phyloP scores from a whole-genome alignment of 2,888 invertebrate species.

The Noctua janthina region DNA sequence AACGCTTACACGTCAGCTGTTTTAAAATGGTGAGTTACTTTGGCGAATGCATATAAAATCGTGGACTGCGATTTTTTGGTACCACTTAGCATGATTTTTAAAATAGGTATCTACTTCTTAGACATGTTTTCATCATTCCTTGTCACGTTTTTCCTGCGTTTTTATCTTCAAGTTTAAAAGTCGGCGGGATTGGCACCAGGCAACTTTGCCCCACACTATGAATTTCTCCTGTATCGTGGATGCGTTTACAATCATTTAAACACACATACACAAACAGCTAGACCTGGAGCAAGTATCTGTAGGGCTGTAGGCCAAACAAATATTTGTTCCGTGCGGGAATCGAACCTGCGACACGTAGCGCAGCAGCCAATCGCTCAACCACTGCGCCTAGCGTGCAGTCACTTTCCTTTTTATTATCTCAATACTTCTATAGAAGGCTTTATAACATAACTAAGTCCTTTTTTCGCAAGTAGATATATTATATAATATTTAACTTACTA shows the following conservation, averaged over 20 bases:
- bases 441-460: not conserved
- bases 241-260: not conserved
- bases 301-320: not conserved
- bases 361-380: not conserved
- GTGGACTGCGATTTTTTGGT: not conserved
- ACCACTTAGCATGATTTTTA: not conserved
- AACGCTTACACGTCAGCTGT: constrained; percentile 12
- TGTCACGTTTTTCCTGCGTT: not conserved
- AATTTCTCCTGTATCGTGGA: not conserved
- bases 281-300: not conserved
- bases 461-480: not conserved
- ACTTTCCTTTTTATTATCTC: not conserved
- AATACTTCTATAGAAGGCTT: not conserved
- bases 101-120: not conserved
- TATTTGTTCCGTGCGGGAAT: not conserved
- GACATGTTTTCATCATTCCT: not conserved
- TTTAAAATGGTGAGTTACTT: constrained; percentile 29
- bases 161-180: not conserved
- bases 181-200: too few relatives aligned
- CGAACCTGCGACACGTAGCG: not conserved
- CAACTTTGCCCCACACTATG: not conserved
- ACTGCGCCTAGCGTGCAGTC: not conserved
- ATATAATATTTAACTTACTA: not conserved
- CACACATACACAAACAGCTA: not conserved
- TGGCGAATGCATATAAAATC: not conserved